Percentiles rank a stretch among this genome's conserved stretches.
Conservation (phyloP, 2,113 vertebrate species). For the Tachysurus fulvidraco region DNA sequence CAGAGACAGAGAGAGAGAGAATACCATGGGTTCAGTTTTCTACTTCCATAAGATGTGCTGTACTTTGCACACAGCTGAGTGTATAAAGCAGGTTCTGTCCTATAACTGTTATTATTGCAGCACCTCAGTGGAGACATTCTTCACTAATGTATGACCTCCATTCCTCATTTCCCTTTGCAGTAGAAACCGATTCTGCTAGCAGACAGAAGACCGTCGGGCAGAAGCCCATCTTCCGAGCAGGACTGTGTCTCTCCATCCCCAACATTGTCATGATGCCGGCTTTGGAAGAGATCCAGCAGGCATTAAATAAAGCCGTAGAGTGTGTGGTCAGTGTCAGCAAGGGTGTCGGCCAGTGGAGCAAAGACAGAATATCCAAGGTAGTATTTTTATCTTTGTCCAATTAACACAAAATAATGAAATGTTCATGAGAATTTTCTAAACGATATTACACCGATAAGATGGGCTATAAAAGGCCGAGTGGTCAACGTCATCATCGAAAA, state of each 20-base stretch:
- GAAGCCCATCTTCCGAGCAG: conserved; percentile 82
- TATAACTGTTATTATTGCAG: neutral
- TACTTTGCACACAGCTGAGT: no score
- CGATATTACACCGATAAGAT: neutral
- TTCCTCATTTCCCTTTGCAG: conserved; percentile 47
- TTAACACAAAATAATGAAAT: neutral
- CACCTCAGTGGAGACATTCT: neutral
- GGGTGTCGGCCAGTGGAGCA: conserved; percentile 87
- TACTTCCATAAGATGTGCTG: neutral
- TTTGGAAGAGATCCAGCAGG: conserved; percentile 88
- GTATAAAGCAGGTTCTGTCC: neutral
- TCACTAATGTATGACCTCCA: neutral
- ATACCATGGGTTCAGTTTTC: neutral
- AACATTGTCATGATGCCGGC: conserved; percentile 81
- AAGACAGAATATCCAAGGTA: conserved; percentile 84
- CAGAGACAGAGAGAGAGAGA: neutral
- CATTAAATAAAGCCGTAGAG: conserved; percentile 81
- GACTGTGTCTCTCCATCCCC: conserved; percentile 81
- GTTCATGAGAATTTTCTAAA: neutral
- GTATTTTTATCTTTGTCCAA: neutral
- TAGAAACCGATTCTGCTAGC: conserved; percentile 66
- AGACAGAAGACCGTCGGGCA: conserved; percentile 62
- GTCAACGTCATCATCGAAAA: no score
- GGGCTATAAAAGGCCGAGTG: neutral
- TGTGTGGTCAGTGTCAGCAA: conserved; percentile 82